These are phyloP conservation scores for Panthera tigris DNA, from an alignment of 2,113 vertebrate species.

Conservation along the genomic window DNA sequence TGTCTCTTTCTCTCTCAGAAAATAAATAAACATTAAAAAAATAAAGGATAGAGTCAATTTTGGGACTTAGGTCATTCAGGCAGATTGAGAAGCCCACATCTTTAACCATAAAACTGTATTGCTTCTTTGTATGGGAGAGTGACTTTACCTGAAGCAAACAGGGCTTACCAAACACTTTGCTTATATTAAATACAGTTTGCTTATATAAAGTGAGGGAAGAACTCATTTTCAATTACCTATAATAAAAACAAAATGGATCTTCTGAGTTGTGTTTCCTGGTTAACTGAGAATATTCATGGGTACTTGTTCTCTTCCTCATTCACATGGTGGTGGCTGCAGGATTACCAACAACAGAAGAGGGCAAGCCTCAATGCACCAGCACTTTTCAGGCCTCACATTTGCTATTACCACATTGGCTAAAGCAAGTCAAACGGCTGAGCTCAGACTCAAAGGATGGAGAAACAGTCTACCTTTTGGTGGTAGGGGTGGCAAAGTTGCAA, in stretches of 20 bases:
- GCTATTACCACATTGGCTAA: not conserved
- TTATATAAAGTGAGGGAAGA: not conserved
- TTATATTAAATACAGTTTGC: not conserved
- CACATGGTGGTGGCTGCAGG: not conserved
- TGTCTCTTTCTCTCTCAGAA: too few relatives aligned
- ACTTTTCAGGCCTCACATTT: conserved; percentile 6
- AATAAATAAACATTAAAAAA: too few relatives aligned
- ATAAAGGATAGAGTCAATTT: not conserved
- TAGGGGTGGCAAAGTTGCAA: not conserved
- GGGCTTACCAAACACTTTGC: not conserved
- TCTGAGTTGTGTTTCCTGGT: not conserved
- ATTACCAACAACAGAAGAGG: conserved; percentile 5
- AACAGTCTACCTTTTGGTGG: not conserved
- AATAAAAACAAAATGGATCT: conserved; percentile 35
- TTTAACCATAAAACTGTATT: not conserved
- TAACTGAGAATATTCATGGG: conserved; percentile 24
- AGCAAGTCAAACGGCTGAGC: conserved; percentile 13
- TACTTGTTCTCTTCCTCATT: conserved; percentile 1
- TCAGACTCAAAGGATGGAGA: conserved; percentile 10
- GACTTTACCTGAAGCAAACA: conserved; percentile 3
- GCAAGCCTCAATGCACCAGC: not conserved
- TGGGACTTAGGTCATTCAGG: not conserved
- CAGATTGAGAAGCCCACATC: not conserved
- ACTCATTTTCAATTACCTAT: not conserved
- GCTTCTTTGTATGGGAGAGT: not conserved